Conservation (phyloP, 2,113 vertebrate genomes). For the Urocynchramus pylzowi region DNA sequence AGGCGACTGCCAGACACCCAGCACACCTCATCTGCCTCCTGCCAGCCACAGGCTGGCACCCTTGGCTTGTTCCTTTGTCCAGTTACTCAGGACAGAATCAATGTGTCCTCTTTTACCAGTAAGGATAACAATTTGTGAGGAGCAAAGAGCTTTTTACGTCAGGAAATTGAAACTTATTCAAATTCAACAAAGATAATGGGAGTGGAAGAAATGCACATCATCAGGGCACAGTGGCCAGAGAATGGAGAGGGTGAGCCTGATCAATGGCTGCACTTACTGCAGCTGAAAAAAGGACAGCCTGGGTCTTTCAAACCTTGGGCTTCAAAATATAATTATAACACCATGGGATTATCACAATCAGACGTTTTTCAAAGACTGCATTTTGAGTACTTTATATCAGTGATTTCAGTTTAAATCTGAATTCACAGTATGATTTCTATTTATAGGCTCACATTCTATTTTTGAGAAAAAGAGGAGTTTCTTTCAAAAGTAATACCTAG, state of each 20-base stretch:
- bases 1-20: background rate
- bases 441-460: background rate
- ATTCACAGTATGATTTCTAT: background rate
- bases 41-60: background rate
- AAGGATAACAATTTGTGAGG: background rate
- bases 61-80: background rate
- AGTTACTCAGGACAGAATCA: background rate
- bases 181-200: background rate
- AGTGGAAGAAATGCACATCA: background rate
- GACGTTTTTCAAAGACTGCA: background rate
- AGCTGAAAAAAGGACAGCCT: background rate
- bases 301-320: background rate
- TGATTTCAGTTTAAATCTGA: background rate
- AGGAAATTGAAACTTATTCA: conserved; percentile 33
- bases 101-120: background rate
- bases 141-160: background rate
- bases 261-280: background rate
- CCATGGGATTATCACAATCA: background rate
- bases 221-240: background rate
- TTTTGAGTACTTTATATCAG: background rate
- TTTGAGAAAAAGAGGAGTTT: conserved; percentile 12
- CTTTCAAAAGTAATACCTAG: background rate
- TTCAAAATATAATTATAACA: background rate
- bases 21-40: background rate
- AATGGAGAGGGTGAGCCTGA: background rate